Percentiles rank a stretch among this genome's conserved stretches.
Evolutionary conservation across 2,797 vertebrate species (phyloP).

Genomic region (Myotis myotis): DNA sequence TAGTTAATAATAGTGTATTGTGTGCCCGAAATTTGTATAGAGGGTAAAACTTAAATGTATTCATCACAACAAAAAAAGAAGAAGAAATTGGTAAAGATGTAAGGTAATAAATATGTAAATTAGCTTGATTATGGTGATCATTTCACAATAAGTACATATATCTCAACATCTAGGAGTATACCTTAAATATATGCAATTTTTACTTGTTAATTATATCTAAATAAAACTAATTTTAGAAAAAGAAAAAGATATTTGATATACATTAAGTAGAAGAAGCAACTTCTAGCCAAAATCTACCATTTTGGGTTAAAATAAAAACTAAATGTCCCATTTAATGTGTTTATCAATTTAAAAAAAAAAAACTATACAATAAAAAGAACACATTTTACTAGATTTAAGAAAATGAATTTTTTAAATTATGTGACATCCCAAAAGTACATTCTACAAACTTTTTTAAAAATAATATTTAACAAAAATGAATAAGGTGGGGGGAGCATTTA

Average conservation of each 20-base stretch:
- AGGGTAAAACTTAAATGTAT: neutral
- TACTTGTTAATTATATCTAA: neutral
- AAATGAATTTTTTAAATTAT: neutral
- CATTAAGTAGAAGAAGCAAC: neutral
- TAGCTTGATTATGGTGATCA: neutral
- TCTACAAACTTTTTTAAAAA: constrained; percentile 14
- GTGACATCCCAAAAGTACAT: neutral
- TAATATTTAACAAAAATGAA: neutral
- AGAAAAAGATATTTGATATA: neutral
- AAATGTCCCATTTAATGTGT: neutral
- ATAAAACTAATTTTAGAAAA: neutral
- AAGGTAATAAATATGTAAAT: neutral
- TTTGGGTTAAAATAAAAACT: neutral
- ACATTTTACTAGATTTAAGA: neutral
- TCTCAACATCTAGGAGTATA: neutral
- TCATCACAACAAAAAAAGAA: neutral
- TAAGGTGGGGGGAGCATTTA: neutral
- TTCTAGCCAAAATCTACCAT: neutral
- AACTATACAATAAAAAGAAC: neutral
- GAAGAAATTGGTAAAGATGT: neutral
- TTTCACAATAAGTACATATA: neutral
- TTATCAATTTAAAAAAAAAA: neutral
- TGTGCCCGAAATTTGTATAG: neutral
- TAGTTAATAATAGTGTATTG: neutral
- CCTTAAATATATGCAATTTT: neutral